Evolutionary conservation across 2,113 vertebrate species (phyloP), one percentile per base, ranked within the genome.

Genomic region (Ictidomys tridecemlineatus): DNA sequence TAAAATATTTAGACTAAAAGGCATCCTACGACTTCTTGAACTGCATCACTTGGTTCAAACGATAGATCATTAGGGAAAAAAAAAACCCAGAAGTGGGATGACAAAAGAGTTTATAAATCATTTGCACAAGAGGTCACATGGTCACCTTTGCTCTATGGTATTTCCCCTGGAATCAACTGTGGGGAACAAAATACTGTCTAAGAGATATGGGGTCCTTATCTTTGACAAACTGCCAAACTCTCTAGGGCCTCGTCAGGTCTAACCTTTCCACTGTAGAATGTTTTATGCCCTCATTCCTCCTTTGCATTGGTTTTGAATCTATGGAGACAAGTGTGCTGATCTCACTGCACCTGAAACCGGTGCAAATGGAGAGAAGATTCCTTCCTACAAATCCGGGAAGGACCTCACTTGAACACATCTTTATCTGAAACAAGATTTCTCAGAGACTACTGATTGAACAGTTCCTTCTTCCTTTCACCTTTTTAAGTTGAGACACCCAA

Each of bases 1-100:
- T 98, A 96, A 98, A 98, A 98, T 91, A 96, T 98, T 97, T 97
- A 88, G 92, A 97, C 37, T 97, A 97, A 98, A 91, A 98, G 96
- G 94, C 30, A 93, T 89, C 94, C 96, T 97, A 94, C 77, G 82
- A 93, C 89, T 97, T 98, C 95, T 97, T 98, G 97, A 98, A 98
- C 94, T 98, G 94, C 90, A 97, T 96, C 85, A 93, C 91, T 98
- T 95, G 91, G 39, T 42, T 95, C 61, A 42, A 51, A 94, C 67
- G 34, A 42, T 3, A 92, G 74, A 90, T n/a, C 18, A 8, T 22
- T 73, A 65, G 45, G 20, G 17, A 26, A 16, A 65, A 53, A 78
- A 5, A 51, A 34, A 51, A 5, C 22, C 39, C 39, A 16, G 18
- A 37, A 39, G 30, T 1, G 20, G 10, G 34, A 17, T 73, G 16